Percentiles rank a stretch among this genome's conserved stretches.
phyloP scores from a whole-genome alignment of 2,113 vertebrate species.

The Lophius piscatorius region DNA sequence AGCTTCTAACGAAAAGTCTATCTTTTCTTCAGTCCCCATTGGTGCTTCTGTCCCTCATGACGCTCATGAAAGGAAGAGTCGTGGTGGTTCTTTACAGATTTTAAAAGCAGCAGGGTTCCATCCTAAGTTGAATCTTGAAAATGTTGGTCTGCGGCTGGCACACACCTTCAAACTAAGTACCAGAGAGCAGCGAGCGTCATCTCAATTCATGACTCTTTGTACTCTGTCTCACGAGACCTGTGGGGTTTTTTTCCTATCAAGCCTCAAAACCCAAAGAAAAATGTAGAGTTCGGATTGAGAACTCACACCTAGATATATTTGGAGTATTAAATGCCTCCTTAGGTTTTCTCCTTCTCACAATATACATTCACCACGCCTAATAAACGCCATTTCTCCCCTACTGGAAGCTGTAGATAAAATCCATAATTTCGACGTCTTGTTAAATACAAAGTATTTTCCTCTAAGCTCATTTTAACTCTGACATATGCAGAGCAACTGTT shows the following conservation, averaged over 20 bases:
- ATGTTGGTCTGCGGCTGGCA: constrained; percentile 44
- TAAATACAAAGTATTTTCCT: constrained; percentile 57
- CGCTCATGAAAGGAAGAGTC: constrained; percentile 31
- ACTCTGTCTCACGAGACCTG: constrained; percentile 26
- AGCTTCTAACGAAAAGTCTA: constrained; percentile 12
- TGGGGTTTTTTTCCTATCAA: constrained; percentile 13
- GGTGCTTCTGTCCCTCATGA: constrained; percentile 30
- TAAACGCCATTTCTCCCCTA: background rate
- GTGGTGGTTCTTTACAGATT: constrained; percentile 40
- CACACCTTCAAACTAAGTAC: constrained; percentile 36
- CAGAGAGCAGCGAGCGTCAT: constrained; percentile 29
- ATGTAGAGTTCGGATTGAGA: constrained; percentile 8
- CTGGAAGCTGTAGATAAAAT: constrained; percentile 31
- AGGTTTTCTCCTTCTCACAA: background rate
- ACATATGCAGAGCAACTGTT: constrained; percentile 68
- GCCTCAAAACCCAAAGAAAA: constrained; percentile 27
- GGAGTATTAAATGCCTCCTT: background rate
- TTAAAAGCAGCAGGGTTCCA: constrained; percentile 44
- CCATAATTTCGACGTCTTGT: constrained; percentile 40
- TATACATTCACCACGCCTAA: background rate
- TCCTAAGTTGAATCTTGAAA: constrained; percentile 51
- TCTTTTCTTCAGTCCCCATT: constrained; percentile 28
- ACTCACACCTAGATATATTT: constrained; percentile 1
- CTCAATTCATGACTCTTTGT: constrained; percentile 30
- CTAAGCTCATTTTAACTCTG: constrained; percentile 34